Base-by-base conservation (phyloP, 2,797 vertebrate species). In the Siniperca obscura region DNA sequence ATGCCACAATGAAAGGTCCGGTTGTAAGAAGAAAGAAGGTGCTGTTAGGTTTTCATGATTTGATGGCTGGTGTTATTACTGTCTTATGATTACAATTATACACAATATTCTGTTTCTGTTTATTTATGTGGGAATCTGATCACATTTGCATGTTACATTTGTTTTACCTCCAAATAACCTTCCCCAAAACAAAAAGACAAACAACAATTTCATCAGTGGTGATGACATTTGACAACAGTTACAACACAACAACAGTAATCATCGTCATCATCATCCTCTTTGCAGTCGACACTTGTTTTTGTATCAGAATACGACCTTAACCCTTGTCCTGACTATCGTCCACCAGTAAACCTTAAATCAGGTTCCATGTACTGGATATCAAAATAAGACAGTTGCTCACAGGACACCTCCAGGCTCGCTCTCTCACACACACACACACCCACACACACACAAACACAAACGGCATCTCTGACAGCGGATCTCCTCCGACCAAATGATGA, bases 401-500 rank as follows among this genome's bases (percentile, higher is more conserved):
- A 50, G 84, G 10, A 13, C 16, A 3, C 38, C 55, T 66, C 46
- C 30, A 0, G 4, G 55, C 52, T 25, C 21, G 14, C 8, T 19
- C 21, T 48, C 36, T 74, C 53, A 6, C 16, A 56, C 22, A 59
- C 48, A 36, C 46, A 34, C 66, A 44, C 57, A 67, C 5, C 62
- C n/a, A 52, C 25, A 50, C 48, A 36, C 57, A 67, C 5, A 70
- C n/a, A 52, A 22, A 50, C 48, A 36, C 72, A 70, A 52, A 74
- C 68, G 25, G 53, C 57, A 42, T 53, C 69, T 61, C 64, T 53
- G 9, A 55, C 67, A 16, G 55, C 14, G 21, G 62, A 1, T 62
- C 40, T 68, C 61, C 56, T 62, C 62, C 1, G 1, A 74, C 78
- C 50, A 30, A 80, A 55, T 68, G 62, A 76, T 84, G 75, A 71